These are phyloP conservation scores for Pammene aurita DNA, from an alignment of 2,888 invertebrate genomes.

Conservation along the genomic window DNA sequence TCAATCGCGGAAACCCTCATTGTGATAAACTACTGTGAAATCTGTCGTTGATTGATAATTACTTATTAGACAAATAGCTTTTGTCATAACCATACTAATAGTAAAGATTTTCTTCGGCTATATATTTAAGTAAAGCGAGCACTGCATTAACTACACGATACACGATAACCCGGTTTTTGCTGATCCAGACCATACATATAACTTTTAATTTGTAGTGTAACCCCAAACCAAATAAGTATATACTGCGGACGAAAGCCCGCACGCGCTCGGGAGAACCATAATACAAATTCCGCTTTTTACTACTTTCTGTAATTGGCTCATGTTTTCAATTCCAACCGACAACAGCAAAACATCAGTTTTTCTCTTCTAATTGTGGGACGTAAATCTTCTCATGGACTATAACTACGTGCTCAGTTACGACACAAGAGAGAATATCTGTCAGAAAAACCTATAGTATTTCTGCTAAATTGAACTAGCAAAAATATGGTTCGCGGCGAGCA, in stretches of 20 bases:
- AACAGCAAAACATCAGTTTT: constrained; percentile 23
- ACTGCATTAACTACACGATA: too few species aligned
- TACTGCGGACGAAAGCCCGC: constrained; percentile 30
- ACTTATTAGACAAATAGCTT: too few species aligned
- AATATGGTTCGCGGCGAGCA: constrained; percentile 30
- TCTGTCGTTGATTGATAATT: too few species aligned
- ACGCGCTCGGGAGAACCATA: constrained; percentile 30
- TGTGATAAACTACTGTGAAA: too few species aligned
- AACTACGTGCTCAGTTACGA: constrained; percentile 19
- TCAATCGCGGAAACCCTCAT: too few species aligned
- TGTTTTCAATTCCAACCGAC: constrained; percentile 29
- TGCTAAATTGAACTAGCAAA: constrained; percentile 25
- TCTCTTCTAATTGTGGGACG: constrained; percentile 12
- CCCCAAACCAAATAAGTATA: constrained; percentile 25
- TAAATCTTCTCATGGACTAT: constrained; percentile 20
- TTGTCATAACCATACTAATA: too few species aligned
- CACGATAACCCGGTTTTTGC: constrained; percentile 10
- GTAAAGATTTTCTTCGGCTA: too few species aligned
- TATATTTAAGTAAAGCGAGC: too few species aligned
- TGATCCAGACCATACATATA: constrained; percentile 23
- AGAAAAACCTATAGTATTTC: constrained; percentile 26
- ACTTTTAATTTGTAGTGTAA: constrained; percentile 27
- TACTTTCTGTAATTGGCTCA: constrained; percentile 36
- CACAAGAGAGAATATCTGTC: constrained; percentile 18
- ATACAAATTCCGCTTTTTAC: constrained; percentile 36